Conservation (phyloP, 2,888 invertebrate species). For the Thalpophila matura region DNA sequence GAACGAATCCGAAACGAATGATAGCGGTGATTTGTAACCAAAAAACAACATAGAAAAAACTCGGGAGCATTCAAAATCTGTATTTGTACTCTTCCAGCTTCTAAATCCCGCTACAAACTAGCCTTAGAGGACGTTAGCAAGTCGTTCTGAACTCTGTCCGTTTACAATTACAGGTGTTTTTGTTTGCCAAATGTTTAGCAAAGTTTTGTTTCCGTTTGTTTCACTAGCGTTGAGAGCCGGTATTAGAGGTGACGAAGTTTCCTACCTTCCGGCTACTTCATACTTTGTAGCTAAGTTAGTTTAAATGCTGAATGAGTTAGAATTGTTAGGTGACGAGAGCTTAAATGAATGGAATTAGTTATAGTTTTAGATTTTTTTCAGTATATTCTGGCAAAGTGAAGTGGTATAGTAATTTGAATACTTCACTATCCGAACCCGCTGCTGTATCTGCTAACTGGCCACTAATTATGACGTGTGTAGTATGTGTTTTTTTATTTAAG, state of each 20-base stretch:
- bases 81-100: slow-evolving; percentile 12
- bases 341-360: no score
- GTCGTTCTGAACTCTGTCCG: slow-evolving; percentile 50
- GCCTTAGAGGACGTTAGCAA: slow-evolving; percentile 32
- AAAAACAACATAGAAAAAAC: slow-evolving; percentile 24
- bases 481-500: no score
- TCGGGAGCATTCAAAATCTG: slow-evolving; percentile 7
- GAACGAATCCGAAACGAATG: slow-evolving; percentile 45
- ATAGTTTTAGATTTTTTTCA: no score
- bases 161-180: slow-evolving; percentile 73
- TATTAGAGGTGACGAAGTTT: slow-evolving; percentile 57
- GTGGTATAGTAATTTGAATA: no score
- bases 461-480: no score
- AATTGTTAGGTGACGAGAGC: background rate
- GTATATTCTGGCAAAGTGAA: no score
- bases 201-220: slow-evolving; percentile 53
- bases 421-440: no score
- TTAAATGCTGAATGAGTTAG: slow-evolving; percentile 29
- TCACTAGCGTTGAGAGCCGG: slow-evolving; percentile 41
- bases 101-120: slow-evolving; percentile 24
- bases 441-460: no score
- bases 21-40: slow-evolving; percentile 49
- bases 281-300: slow-evolving; percentile 35
- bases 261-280: slow-evolving; percentile 30
- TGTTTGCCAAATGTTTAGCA: slow-evolving; percentile 68